Percentiles rank a stretch among this genome's conserved stretches.
phyloP scores from a whole-genome alignment of 2,888 invertebrate genomes.

The Drosophila formosana region DNA sequence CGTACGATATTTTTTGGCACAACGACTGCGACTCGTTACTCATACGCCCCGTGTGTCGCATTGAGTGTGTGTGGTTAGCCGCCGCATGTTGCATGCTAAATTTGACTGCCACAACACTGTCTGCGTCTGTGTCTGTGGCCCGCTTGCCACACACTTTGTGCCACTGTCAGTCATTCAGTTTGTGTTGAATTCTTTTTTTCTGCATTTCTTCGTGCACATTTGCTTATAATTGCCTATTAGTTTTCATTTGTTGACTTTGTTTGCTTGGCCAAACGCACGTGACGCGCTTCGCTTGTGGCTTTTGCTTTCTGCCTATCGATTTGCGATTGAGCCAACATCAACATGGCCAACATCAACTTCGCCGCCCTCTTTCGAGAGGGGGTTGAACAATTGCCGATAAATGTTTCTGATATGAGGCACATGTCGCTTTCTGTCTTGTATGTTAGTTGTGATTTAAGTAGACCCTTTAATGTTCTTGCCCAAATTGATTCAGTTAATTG shows the following conservation, averaged over 20 bases:
- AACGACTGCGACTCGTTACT: slow-evolving; percentile 35
- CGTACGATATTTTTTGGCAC: slow-evolving; percentile 33
- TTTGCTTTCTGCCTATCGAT: slow-evolving; percentile 35
- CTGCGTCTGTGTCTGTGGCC: neutral
- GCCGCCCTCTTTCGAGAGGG: neutral
- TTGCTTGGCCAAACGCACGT: slow-evolving; percentile 45
- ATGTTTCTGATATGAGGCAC: slow-evolving; percentile 22
- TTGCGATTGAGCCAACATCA: slow-evolving; percentile 26
- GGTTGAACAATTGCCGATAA: slow-evolving; percentile 22
- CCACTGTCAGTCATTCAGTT: neutral
- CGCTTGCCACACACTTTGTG: neutral
- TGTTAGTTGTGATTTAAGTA: slow-evolving; percentile 26
- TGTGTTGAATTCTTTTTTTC: slow-evolving; percentile 1
- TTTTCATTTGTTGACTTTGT: slow-evolving; percentile 78
- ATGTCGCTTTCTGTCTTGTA: slow-evolving; percentile 5
- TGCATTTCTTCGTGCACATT: slow-evolving; percentile 45
- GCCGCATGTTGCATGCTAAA: slow-evolving; percentile 53
- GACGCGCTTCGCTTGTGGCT: slow-evolving; percentile 13
- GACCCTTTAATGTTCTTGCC: slow-evolving; percentile 7
- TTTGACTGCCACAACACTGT: slow-evolving; percentile 16
- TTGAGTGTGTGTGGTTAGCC: slow-evolving; percentile 10
- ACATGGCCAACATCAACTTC: neutral
- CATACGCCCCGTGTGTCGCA: slow-evolving; percentile 47
- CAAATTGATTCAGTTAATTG: slow-evolving; percentile 25
- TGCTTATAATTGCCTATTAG: slow-evolving; percentile 79